Percentiles rank a stretch among this genome's conserved stretches.
Evolutionary conservation across 1,140 invertebrate genomes (phyloP).

Genomic region (Drosophila carrolli): DNA sequence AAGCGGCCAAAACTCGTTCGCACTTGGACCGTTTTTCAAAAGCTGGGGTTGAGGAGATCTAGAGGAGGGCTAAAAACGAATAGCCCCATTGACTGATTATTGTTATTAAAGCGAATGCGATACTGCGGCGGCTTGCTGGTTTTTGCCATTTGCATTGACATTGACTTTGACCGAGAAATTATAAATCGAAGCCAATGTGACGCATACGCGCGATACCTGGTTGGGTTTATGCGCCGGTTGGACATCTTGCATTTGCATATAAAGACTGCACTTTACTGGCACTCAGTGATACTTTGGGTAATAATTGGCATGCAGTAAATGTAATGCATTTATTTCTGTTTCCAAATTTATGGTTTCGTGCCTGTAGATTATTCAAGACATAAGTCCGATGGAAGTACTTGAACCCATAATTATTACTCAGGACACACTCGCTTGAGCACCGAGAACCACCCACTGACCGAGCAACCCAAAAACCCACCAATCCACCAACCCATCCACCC

Average conservation of each 20-base stretch:
- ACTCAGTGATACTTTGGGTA: background rate
- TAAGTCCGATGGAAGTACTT: conserved; percentile 14
- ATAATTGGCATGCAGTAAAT: conserved; percentile 19
- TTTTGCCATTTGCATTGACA: conserved; percentile 79
- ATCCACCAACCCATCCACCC: conserved; percentile 18
- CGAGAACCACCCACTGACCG: background rate
- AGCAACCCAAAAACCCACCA: background rate
- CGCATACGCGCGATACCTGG: conserved; percentile 45
- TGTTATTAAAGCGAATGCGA: conserved; percentile 63
- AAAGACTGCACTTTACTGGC: conserved; percentile 6
- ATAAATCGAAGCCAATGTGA: conserved; percentile 73
- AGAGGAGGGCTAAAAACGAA: conserved; percentile 22
- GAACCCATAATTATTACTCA: conserved; percentile 17
- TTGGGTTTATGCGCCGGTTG: conserved; percentile 10
- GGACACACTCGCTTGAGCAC: conserved; percentile 29
- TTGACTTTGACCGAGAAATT: conserved; percentile 84
- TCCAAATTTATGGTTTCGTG: conserved; percentile 7
- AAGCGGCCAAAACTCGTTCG: conserved; percentile 66
- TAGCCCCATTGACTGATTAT: conserved; percentile 52
- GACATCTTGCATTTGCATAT: conserved; percentile 19
- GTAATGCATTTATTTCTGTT: conserved; percentile 5
- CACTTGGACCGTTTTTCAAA: conserved; percentile 58
- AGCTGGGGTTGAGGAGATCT: conserved; percentile 2
- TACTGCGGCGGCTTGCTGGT: conserved; percentile 27
- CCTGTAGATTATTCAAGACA: background rate